phyloP scores from a whole-genome alignment of 2,888 invertebrate species.

The Neelides folsomi region DNA sequence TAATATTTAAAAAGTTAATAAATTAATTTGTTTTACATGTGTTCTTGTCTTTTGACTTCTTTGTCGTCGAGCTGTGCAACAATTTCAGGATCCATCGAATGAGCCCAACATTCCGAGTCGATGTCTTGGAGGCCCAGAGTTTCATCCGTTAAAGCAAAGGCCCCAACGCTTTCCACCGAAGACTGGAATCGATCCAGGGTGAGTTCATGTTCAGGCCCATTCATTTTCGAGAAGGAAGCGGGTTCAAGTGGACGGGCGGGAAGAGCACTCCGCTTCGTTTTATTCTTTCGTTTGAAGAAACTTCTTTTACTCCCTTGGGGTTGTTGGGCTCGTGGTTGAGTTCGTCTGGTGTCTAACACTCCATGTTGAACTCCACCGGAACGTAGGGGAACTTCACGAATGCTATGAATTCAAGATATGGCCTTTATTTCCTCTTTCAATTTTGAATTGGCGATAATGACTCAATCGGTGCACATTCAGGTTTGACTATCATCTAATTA shows the following conservation, averaged over 20 bases:
- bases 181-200: constrained; percentile 5
- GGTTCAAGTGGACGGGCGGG: too few species aligned
- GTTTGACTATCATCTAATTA: too few species aligned
- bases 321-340: constrained; percentile 16
- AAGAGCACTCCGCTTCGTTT: constrained; percentile 23
- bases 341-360: constrained; percentile 10
- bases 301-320: constrained; percentile 30
- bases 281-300: constrained; percentile 32
- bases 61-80: constrained; percentile 46
- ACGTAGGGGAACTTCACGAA: constrained; percentile 2
- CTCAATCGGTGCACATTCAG: too few species aligned
- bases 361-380: constrained; percentile 11
- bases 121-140: constrained; percentile 62
- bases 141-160: constrained; percentile 48
- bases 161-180: constrained; percentile 13
- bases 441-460: too few species aligned
- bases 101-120: constrained; percentile 89
- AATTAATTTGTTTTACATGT: constrained; percentile 51
- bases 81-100: constrained; percentile 69
- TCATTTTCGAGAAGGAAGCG: too few species aligned
- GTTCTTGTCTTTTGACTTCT: constrained; percentile 88
- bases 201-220: constrained; percentile 6
- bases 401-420: not conserved
- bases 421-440: too few species aligned
- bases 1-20: not conserved